phyloP scores from a whole-genome alignment of 2,888 invertebrate species.

The Luperina nickerlii region DNA sequence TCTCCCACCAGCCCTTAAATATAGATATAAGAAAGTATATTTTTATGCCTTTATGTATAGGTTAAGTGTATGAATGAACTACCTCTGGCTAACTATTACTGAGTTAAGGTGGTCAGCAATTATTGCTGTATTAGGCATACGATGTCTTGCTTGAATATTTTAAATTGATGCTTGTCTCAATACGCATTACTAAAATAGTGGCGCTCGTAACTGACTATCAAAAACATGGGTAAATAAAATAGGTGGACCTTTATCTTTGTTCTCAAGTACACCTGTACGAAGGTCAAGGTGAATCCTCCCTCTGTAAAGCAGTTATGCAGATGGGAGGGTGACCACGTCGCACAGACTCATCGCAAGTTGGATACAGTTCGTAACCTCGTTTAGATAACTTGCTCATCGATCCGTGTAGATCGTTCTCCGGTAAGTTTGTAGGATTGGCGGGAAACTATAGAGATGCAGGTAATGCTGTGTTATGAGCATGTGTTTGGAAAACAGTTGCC shows the following conservation, averaged over 20 bases:
- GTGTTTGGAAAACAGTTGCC: background rate
- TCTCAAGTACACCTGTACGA: background rate
- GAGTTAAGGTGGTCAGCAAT: background rate
- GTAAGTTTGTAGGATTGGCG: conserved; percentile 27
- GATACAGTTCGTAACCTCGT: conserved; percentile 59
- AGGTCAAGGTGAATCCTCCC: conserved; percentile 22
- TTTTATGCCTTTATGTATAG: background rate
- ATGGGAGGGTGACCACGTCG: conserved; percentile 32
- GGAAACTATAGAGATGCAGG: background rate
- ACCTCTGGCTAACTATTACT: background rate
- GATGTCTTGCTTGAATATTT: background rate
- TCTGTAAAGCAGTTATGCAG: conserved; percentile 1
- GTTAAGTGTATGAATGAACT: background rate
- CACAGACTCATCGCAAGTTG: conserved; percentile 58
- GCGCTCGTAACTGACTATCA: background rate
- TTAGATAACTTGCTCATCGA: conserved; percentile 49
- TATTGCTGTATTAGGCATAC: background rate
- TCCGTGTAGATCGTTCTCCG: conserved; percentile 12
- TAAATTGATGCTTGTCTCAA: background rate
- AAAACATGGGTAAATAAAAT: background rate
- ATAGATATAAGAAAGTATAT: no score
- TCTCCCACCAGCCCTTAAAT: background rate
- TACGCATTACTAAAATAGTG: background rate
- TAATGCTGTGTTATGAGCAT: background rate
- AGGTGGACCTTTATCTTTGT: no score